These are phyloP conservation scores for Echiichthys vipera DNA, from an alignment of 2,797 vertebrate genomes.

Conservation along the genomic window DNA sequence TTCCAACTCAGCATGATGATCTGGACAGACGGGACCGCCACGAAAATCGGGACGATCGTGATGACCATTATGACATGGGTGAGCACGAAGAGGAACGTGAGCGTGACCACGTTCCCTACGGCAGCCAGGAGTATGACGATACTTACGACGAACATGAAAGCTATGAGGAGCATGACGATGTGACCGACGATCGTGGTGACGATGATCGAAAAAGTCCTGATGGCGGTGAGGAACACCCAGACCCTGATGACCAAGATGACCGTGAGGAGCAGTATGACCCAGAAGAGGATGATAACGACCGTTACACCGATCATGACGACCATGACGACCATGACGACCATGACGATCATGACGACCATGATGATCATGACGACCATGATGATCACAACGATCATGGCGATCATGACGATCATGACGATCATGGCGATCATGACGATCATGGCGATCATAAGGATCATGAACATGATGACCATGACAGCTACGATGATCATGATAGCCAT, in stretches of 20 bases:
- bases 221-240: conserved; percentile 52
- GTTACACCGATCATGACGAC: conserved; percentile 24
- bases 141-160: conserved; percentile 55
- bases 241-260: conserved; percentile 32
- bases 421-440: conserved; percentile 7
- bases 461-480: conserved; percentile 30
- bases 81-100: conserved; percentile 67
- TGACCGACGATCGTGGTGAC: conserved; percentile 21
- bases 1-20: conserved; percentile 49
- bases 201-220: conserved; percentile 31
- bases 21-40: conserved; percentile 34
- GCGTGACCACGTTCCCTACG: conserved; percentile 13
- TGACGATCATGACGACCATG: conserved; percentile 10
- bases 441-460: conserved; percentile 29
- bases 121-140: conserved; percentile 48
- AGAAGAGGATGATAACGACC: conserved; percentile 25
- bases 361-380: background rate
- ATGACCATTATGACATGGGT: conserved; percentile 76
- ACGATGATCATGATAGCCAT: conserved; percentile 63
- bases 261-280: conserved; percentile 15
- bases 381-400: background rate
- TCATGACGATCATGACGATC: no score
- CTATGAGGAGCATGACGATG: conserved; percentile 52
- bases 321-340: conserved; percentile 19
- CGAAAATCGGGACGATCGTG: conserved; percentile 31